phyloP scores from a whole-genome alignment of 2,113 vertebrate genomes.

The Sarotherodon lohbergeri region DNA sequence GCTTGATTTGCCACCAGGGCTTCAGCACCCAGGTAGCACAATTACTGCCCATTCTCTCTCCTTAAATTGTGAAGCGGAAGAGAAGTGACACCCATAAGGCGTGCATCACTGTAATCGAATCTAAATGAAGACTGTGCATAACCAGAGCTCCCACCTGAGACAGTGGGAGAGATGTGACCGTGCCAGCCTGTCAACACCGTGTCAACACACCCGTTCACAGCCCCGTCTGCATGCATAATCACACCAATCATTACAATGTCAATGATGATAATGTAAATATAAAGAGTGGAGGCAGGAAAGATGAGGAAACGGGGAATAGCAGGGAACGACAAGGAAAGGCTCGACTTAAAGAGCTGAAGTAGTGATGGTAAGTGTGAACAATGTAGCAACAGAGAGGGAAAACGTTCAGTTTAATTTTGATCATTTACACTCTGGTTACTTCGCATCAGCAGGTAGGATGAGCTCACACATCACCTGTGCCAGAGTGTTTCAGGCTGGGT shows the following conservation, averaged over 20 bases:
- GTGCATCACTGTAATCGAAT: slow-evolving; percentile 79
- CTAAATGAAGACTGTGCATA: slow-evolving; percentile 76
- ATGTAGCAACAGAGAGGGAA: slow-evolving; percentile 24
- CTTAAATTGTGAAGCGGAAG: slow-evolving; percentile 80
- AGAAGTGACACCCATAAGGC: slow-evolving; percentile 80
- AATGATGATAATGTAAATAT: slow-evolving; percentile 71
- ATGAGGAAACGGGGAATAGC: background rate
- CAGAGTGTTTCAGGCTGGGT: background rate
- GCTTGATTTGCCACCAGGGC: slow-evolving; percentile 68
- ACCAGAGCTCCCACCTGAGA: slow-evolving; percentile 74
- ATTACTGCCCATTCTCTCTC: slow-evolving; percentile 64
- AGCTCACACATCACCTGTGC: background rate
- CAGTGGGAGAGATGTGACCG: slow-evolving; percentile 67
- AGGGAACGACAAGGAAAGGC: background rate
- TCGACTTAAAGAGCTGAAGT: background rate
- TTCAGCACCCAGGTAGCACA: slow-evolving; percentile 67
- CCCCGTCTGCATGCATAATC: slow-evolving; percentile 74
- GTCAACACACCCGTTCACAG: slow-evolving; percentile 69
- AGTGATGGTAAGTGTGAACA: slow-evolving; percentile 19
- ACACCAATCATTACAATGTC: slow-evolving; percentile 77
- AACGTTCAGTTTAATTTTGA: slow-evolving; percentile 52
- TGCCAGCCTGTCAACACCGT: slow-evolving; percentile 71
- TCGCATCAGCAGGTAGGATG: background rate
- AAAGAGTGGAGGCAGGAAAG: slow-evolving; percentile 43
- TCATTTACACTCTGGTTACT: slow-evolving; percentile 11